A percentile compares a stretch with the other conserved stretches of the same genome.
Evolutionary conservation across 2,888 invertebrate species (phyloP).

Genomic region (Dolichopus griseipennis): DNA sequence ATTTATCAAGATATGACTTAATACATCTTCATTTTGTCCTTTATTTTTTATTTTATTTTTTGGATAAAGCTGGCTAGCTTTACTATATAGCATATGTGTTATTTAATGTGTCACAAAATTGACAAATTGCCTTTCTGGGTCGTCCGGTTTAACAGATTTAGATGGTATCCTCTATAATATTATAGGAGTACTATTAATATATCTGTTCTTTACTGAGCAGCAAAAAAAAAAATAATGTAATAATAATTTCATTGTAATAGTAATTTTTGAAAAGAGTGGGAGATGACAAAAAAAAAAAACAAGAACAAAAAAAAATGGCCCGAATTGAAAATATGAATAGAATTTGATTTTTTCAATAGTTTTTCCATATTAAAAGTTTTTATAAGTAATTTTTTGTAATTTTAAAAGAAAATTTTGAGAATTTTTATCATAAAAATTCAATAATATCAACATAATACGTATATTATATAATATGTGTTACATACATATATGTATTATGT

Average conservation of each 20-base stretch:
- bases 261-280: no score
- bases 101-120: constrained; percentile 3
- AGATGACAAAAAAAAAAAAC: not conserved
- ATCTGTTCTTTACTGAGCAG: no score
- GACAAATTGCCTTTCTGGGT: not conserved
- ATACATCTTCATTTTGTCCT: not conserved
- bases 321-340: no score
- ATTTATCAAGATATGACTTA: not conserved
- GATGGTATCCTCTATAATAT: not conserved
- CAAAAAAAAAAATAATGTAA: no score
- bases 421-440: no score
- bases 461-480: no score
- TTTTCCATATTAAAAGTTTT: not conserved
- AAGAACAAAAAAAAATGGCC: not conserved
- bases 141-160: not conserved
- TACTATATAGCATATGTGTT: not conserved
- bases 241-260: no score
- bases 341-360: not conserved
- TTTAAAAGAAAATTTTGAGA: no score
- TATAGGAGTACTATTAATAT: no score
- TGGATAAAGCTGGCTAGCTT: not conserved
- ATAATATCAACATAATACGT: no score
- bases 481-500: no score
- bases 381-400: no score
- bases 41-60: not conserved